Conservation (phyloP, 2,113 vertebrate genomes). For the Agapornis roseicollis region DNA sequence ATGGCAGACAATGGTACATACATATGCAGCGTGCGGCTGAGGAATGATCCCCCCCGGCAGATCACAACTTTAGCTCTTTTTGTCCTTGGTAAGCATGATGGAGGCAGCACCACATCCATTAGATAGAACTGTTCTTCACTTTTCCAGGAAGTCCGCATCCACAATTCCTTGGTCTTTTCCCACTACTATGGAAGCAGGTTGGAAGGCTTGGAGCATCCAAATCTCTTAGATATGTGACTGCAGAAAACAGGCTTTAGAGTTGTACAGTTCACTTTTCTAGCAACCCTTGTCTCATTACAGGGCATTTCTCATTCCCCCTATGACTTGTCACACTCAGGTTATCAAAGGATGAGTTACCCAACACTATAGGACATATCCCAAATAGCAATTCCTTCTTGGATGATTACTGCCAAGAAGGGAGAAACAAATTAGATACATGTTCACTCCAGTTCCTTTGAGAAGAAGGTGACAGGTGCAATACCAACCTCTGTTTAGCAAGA, state of each 20-base stretch:
- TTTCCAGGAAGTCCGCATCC: neutral
- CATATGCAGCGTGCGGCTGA: slow-evolving; percentile 71
- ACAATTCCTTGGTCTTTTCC: neutral
- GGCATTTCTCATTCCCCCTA: neutral
- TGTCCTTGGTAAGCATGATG: slow-evolving; percentile 82
- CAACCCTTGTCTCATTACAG: neutral
- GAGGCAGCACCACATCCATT: neutral
- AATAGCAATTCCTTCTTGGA: neutral
- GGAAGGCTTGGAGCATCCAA: neutral
- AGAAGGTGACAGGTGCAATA: neutral
- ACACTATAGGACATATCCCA: neutral
- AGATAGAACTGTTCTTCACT: neutral
- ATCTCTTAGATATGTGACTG: neutral
- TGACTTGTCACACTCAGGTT: neutral
- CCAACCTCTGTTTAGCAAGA: neutral
- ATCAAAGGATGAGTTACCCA: neutral
- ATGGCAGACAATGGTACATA: slow-evolving; percentile 82
- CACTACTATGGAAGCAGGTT: neutral
- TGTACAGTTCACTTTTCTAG: neutral
- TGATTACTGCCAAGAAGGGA: neutral
- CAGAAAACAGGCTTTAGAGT: neutral
- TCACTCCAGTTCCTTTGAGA: neutral
- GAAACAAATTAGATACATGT: neutral
- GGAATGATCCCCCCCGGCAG: slow-evolving; percentile 52
- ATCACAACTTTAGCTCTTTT: slow-evolving; percentile 60